phyloP scores from a whole-genome alignment of 2,888 invertebrate genomes.

The Andrena fulva region DNA sequence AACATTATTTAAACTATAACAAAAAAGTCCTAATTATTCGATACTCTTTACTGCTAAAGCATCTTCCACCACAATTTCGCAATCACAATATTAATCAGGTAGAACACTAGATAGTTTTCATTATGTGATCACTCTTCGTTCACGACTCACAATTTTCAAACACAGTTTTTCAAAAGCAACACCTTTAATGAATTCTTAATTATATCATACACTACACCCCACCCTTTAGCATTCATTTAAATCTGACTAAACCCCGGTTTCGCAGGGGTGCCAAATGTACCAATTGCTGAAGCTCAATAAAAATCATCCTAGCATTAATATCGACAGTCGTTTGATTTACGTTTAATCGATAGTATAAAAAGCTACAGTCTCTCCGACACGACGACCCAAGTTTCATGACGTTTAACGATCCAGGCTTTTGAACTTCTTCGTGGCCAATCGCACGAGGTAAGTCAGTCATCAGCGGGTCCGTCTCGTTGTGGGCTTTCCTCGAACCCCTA shows the following conservation, averaged over 20 bases:
- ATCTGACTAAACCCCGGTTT: too few species aligned
- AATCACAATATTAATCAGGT: neutral
- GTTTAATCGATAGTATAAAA: neutral
- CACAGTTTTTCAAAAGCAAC: neutral
- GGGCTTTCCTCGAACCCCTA: constrained; percentile 40
- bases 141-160: neutral
- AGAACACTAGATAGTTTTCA: neutral
- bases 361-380: neutral
- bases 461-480: neutral
- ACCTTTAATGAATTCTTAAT: neutral
- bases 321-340: too few species aligned
- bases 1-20: neutral
- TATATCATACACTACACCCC: too few species aligned
- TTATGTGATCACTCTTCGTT: neutral
- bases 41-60: too few species aligned
- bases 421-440: neutral
- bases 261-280: too few species aligned
- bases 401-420: neutral
- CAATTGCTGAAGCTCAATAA: too few species aligned
- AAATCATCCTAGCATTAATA: too few species aligned
- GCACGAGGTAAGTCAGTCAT: neutral
- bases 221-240: too few species aligned
- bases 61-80: neutral
- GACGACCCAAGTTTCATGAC: neutral
- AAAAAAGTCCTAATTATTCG: neutral